Percentiles rank a stretch among this genome's conserved stretches.
phyloP scores from a whole-genome alignment of 2,113 vertebrate species.

The Strigops habroptila region DNA sequence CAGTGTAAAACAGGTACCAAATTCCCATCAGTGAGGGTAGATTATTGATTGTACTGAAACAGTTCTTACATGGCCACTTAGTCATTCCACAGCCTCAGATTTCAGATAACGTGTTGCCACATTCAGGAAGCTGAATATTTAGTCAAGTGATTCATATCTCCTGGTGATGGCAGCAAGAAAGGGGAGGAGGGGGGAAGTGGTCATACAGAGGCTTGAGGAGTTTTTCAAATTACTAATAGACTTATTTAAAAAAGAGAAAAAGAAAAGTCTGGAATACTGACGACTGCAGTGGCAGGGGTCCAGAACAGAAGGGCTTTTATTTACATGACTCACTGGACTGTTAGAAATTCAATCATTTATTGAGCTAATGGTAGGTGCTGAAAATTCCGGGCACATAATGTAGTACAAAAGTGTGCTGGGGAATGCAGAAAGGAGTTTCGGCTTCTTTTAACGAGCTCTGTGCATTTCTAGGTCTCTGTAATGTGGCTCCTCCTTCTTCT shows the following conservation, averaged over 20 bases:
- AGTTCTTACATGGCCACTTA: neutral
- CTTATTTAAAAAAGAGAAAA: neutral
- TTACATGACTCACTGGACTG: neutral
- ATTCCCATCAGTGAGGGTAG: neutral
- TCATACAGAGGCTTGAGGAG: neutral
- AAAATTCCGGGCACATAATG: neutral
- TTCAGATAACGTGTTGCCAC: neutral
- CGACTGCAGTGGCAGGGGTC: neutral
- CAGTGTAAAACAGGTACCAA: neutral
- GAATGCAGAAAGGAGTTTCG: neutral
- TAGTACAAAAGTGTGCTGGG: neutral
- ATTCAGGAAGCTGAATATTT: slow-evolving; percentile 26
- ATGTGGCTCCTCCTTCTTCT: neutral
- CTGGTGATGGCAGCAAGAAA: neutral
- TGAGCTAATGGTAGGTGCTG: neutral
- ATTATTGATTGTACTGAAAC: neutral
- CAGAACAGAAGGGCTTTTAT: neutral
- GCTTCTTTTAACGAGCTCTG: neutral
- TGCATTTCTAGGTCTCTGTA: neutral
- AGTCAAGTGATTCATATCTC: slow-evolving; percentile 6
- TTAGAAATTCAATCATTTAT: neutral
- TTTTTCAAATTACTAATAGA: neutral
- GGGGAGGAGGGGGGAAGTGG: neutral
- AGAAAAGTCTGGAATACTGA: neutral
- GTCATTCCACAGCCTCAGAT: neutral